Evolutionary conservation across 2,113 vertebrate genomes (phyloP), one percentile per base, ranked within the genome.

Genomic region (Labrus mixtus): DNA sequence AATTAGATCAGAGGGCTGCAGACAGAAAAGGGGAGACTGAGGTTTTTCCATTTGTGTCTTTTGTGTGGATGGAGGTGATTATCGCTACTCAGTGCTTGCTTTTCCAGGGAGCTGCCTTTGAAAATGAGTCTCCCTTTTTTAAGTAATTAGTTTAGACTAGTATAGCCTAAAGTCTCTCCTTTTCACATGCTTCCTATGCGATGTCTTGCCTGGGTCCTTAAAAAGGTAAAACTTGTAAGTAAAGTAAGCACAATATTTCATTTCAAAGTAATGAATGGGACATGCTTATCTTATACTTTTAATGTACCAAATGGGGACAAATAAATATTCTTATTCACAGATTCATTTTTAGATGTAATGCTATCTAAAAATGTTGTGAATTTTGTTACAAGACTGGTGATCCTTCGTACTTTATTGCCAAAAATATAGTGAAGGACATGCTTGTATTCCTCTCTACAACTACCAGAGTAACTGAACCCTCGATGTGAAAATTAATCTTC

Each of bases 1-100:
- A 89, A 91, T 90, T 88, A 84, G 86, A 90, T 90, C 87, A 90
- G 87, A 90, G 76, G 68, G 60, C 78, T 84, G 58, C 22, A 78
- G 50, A 87, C 67, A 86, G 79, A 90, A 87, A 54, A 74, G 77
- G 50, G 57, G 75, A 19, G 16, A 46, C 13, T 2, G 16, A 46
- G 62, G 62, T 82, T 87, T 82, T 67, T 73, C 65, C 74, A 74
- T 90, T 85, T 87, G 16, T 16, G 15, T 7, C 71, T 66, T 86
- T 90, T 90, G 82, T 92, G 83, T 86, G 73, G 73, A 63, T 78
- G 68, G 76, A 84, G 76, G 87, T 88, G 85, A 90, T 90, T 89
- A 90, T 91, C 82, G 85, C 73, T 79, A 83, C 90, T 91, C 77
- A 85, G 76, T 74, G 66, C 72, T 17, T 15, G 46, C 11, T 41